Evolutionary conservation across 2,113 vertebrate genomes (phyloP).

Genomic region (Phodopus roborovskii): DNA sequence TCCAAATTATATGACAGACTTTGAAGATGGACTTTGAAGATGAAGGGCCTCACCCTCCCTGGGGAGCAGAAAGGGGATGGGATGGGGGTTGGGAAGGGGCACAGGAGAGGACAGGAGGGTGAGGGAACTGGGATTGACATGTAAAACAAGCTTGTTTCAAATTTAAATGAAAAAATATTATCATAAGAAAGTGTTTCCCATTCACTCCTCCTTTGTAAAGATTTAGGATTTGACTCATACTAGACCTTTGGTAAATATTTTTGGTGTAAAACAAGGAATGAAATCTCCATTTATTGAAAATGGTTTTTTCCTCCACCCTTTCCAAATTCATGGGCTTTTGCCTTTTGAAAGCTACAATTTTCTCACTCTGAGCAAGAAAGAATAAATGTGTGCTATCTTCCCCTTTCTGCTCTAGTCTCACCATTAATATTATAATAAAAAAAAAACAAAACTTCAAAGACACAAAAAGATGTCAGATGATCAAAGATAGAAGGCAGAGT

Average conservation of each 20-base stretch:
- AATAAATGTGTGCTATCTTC: slow-evolving; percentile 37
- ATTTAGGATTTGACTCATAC: slow-evolving; percentile 47
- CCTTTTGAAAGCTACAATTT: slow-evolving; percentile 60
- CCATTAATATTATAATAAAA: slow-evolving; percentile 66
- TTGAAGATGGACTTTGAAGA: too few relatives aligned
- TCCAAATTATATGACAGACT: too few relatives aligned
- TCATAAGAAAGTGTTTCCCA: background rate
- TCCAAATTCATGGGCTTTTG: slow-evolving; percentile 49
- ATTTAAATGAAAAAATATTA: too few relatives aligned
- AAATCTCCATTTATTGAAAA: slow-evolving; percentile 47
- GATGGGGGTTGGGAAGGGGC: too few relatives aligned
- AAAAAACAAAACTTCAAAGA: slow-evolving; percentile 72
- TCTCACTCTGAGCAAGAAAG: slow-evolving; percentile 40
- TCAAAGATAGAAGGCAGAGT: slow-evolving; percentile 48
- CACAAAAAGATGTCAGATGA: slow-evolving; percentile 41
- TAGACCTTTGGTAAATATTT: slow-evolving; percentile 34
- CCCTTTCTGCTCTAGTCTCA: slow-evolving; percentile 45
- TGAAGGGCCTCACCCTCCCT: too few relatives aligned
- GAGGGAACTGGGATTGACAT: too few relatives aligned
- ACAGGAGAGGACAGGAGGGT: too few relatives aligned
- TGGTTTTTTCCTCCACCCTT: slow-evolving; percentile 13
- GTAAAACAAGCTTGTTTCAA: too few relatives aligned
- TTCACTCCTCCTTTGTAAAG: slow-evolving; percentile 41
- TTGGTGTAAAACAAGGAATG: slow-evolving; percentile 25
- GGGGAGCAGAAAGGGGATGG: too few relatives aligned